A percentile compares a stretch with the other conserved stretches of the same genome.
phyloP scores from a whole-genome alignment of 2,888 invertebrate genomes.

The Drosophila helvetica region DNA sequence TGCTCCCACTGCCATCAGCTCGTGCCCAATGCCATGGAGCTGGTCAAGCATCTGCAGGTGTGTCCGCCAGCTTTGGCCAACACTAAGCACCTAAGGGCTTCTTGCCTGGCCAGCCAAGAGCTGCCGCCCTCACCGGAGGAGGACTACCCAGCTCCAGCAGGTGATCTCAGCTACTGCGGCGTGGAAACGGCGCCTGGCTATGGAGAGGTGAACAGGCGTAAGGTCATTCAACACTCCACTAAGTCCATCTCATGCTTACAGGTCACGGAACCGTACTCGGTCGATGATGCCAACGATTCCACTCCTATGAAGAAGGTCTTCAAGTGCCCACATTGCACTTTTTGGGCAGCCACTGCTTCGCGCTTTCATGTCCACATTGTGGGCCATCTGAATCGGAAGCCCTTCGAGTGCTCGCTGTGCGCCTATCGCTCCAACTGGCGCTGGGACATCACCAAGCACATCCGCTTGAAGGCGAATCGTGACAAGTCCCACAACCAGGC shows the following conservation, averaged over 20 bases:
- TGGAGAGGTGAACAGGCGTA: conserved; percentile 81
- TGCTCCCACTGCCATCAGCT: conserved; percentile 57
- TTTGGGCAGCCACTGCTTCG: conserved; percentile 97
- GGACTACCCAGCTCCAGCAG: conserved; percentile 40
- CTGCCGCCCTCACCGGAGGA: conserved; percentile 38
- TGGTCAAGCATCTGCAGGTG: conserved; percentile 54
- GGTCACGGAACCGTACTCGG: conserved; percentile 86
- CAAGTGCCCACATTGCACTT: conserved; percentile 95
- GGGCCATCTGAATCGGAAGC: conserved; percentile 95
- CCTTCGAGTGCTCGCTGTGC: conserved; percentile 97
- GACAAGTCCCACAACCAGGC: conserved; percentile 92
- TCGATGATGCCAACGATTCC: conserved; percentile 86
- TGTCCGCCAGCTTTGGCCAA: conserved; percentile 43
- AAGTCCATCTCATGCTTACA: conserved; percentile 54
- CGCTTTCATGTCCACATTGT: conserved; percentile 97
- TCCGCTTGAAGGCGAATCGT: conserved; percentile 93
- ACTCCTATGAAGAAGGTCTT: conserved; percentile 91
- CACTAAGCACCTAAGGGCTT: conserved; percentile 80
- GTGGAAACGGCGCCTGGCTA: conserved; percentile 85
- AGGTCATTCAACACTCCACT: not conserved
- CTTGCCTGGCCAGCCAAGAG: conserved; percentile 51
- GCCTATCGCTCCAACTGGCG: conserved; percentile 97
- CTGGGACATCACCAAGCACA: conserved; percentile 98
- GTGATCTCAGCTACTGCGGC: conserved; percentile 84
- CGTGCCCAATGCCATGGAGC: conserved; percentile 49